Evolutionary conservation across 2,797 vertebrate genomes (phyloP).

Genomic region (Platalea minor): DNA sequence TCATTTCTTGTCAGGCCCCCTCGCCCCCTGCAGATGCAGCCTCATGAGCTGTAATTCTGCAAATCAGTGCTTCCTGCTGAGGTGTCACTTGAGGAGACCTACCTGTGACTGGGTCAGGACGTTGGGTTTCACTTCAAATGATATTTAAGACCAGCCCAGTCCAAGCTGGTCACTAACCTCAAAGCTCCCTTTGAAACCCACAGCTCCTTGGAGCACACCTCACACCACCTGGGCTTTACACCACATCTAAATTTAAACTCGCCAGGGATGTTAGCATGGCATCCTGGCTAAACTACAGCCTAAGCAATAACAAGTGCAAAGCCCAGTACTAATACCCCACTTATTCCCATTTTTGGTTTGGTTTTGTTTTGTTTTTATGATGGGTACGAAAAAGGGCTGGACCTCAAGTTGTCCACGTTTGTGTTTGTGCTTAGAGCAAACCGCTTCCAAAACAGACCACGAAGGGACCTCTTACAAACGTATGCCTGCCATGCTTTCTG

Average conservation of each 20-base stretch:
- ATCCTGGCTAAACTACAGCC: background rate
- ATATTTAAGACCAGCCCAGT: background rate
- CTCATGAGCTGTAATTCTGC: background rate
- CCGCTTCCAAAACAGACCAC: background rate
- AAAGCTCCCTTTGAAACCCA: no score
- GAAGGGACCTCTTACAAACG: background rate
- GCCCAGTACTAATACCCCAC: fast-evolving
- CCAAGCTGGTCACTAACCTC: background rate
- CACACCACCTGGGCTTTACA: background rate
- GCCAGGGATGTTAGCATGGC: fast-evolving
- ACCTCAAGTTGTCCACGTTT: background rate
- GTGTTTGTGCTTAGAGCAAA: background rate
- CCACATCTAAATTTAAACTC: background rate
- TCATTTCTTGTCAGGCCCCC: background rate
- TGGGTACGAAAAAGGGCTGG: background rate
- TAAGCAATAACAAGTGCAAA: background rate
- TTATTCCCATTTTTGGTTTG: background rate
- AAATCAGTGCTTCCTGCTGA: background rate
- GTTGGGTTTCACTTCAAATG: fast-evolving
- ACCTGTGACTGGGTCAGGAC: background rate
- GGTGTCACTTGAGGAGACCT: background rate
- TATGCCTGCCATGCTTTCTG: background rate
- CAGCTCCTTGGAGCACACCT: no score
- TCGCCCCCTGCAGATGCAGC: background rate
- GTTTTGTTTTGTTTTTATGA: background rate